These are phyloP conservation scores for Pelecanoides urinatrix DNA, from an alignment of 2,113 vertebrate genomes.

Conservation along the genomic window DNA sequence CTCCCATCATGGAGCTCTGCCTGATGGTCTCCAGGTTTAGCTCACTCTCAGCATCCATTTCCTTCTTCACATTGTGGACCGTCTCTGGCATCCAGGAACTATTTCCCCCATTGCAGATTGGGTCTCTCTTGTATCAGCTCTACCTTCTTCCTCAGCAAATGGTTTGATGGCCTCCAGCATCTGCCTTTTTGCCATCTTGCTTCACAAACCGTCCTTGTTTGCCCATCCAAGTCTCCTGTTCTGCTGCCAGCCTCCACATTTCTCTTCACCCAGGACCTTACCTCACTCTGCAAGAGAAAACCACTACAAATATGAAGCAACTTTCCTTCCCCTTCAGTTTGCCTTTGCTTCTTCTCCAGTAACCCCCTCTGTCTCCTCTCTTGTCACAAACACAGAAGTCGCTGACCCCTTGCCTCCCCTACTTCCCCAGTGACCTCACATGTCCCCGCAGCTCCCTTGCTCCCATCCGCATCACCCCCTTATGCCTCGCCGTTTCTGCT, in stretches of 20 bases:
- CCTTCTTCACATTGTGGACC: background rate
- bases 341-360: background rate
- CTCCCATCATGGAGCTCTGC: background rate
- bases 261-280: background rate
- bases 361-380: background rate
- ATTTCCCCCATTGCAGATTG: background rate
- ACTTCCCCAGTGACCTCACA: background rate
- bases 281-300: background rate
- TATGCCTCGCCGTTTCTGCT: background rate
- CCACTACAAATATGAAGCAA: background rate
- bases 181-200: background rate
- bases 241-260: background rate
- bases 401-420: background rate
- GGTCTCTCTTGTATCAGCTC: background rate
- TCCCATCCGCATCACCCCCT: background rate
- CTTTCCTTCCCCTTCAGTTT: background rate
- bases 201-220: background rate
- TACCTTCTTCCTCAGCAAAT: background rate
- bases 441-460: background rate
- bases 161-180: background rate
- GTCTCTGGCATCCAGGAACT: background rate
- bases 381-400: background rate
- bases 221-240: background rate
- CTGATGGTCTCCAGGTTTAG: background rate
- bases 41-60: background rate